Conservation (phyloP, 2,113 vertebrate species). For the Nesoenas mayeri region DNA sequence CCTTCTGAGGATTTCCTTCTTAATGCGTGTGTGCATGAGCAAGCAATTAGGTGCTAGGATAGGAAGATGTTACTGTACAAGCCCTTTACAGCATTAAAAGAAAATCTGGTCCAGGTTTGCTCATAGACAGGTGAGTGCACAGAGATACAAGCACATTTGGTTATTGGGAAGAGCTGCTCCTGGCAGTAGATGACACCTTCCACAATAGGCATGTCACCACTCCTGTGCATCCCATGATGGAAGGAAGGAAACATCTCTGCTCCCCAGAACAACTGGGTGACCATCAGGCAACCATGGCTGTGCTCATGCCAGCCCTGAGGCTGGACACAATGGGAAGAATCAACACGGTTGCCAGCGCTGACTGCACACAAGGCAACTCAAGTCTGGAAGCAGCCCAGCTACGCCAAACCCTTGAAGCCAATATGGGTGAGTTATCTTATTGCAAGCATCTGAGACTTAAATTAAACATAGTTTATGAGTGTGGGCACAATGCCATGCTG, state of each 20-base stretch:
- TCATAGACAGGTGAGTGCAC: neutral
- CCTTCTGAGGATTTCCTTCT: neutral
- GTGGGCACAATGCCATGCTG: fast-evolving
- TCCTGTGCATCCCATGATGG: neutral
- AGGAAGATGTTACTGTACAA: neutral
- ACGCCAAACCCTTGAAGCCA: neutral
- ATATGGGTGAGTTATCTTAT: neutral
- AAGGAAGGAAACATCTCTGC: neutral
- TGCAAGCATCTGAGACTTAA: neutral
- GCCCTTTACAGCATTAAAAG: neutral
- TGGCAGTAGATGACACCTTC: neutral
- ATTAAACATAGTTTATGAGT: neutral
- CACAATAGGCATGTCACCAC: neutral
- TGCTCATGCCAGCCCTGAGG: neutral
- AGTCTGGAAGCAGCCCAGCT: neutral
- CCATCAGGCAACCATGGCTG: neutral
- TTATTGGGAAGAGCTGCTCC: neutral
- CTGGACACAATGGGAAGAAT: neutral
- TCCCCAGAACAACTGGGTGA: neutral
- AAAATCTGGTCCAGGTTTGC: neutral
- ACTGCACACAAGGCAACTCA: fast-evolving
- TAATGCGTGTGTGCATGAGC: neutral
- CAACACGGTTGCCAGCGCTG: fast-evolving
- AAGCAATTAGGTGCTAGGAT: neutral
- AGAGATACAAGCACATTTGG: fast-evolving